Conservation (phyloP, 2,888 invertebrate genomes). For the Drosophila borealis region DNA sequence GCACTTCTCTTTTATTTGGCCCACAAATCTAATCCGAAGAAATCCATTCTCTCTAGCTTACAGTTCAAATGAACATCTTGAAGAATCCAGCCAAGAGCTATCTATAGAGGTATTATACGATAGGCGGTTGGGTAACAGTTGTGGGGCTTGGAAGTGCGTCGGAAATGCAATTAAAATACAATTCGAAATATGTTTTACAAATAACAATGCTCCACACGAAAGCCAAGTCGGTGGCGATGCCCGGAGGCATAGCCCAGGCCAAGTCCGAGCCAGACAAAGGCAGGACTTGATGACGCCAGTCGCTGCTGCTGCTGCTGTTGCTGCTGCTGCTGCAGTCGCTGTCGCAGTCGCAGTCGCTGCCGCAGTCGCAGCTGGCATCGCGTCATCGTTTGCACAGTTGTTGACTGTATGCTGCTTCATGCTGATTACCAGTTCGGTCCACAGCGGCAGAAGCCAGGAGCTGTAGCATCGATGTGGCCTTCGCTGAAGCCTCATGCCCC, state of each 20-base stretch:
- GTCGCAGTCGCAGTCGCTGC: constrained; percentile 20
- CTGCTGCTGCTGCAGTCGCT: constrained; percentile 10
- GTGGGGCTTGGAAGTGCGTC: constrained; percentile 27
- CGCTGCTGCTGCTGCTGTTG: constrained; percentile 6
- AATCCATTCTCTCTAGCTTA: too few species aligned
- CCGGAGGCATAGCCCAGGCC: background rate
- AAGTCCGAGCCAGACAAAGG: constrained; percentile 44
- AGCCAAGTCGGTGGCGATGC: constrained; percentile 7
- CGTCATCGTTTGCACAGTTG: constrained; percentile 39
- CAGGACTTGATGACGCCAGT: constrained; percentile 40
- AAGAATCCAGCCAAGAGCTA: background rate
- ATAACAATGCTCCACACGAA: constrained; percentile 17
- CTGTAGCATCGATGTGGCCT: constrained; percentile 46
- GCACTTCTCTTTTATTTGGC: too few species aligned
- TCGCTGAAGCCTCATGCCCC: constrained; percentile 34
- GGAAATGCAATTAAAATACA: constrained; percentile 57
- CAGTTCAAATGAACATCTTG: background rate
- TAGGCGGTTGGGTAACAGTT: background rate
- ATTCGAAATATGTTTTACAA: constrained; percentile 41
- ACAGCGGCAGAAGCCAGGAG: constrained; percentile 16
- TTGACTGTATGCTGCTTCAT: constrained; percentile 49
- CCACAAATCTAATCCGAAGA: too few species aligned
- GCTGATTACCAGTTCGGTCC: constrained; percentile 59
- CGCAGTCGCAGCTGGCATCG: constrained; percentile 11
- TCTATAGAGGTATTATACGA: background rate